Evolutionary conservation across 2,113 vertebrate species (phyloP).

Genomic region (Menidia beryllina): DNA sequence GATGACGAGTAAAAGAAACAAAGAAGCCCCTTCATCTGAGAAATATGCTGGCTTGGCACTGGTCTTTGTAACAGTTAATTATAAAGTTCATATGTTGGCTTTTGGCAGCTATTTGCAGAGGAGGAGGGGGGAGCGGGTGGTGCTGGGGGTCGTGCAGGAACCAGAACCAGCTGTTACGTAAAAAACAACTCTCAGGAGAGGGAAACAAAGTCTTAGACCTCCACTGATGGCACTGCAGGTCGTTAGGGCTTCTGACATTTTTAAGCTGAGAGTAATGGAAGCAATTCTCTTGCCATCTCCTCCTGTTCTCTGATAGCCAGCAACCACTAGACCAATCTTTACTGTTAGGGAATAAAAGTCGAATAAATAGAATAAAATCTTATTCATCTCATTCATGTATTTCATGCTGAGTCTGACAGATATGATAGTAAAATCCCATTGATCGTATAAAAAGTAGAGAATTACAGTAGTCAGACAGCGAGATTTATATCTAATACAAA

Average conservation of each 20-base stretch:
- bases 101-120: slow-evolving; percentile 59
- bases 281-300: slow-evolving; percentile 46
- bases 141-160: slow-evolving; percentile 41
- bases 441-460: background rate
- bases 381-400: background rate
- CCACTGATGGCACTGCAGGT: slow-evolving; percentile 56
- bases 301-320: slow-evolving; percentile 37
- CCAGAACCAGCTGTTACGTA: slow-evolving; percentile 76
- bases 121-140: slow-evolving; percentile 26
- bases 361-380: slow-evolving; percentile 13
- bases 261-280: slow-evolving; percentile 57
- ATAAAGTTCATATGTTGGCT: slow-evolving; percentile 65
- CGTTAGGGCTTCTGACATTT: slow-evolving; percentile 56
- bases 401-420: slow-evolving; percentile 5
- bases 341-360: slow-evolving; percentile 1
- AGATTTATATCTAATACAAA: background rate
- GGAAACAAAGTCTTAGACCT: slow-evolving; percentile 62
- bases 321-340: slow-evolving; percentile 34
- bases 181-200: slow-evolving; percentile 62
- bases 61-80: slow-evolving; percentile 58
- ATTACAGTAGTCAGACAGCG: background rate
- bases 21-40: slow-evolving; percentile 32
- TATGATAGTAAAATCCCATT: background rate
- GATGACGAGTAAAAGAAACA: slow-evolving; percentile 15
- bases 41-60: slow-evolving; percentile 33